Evolutionary conservation across 2,113 vertebrate genomes (phyloP).

Genomic region (Brachypodius melanocephalos): DNA sequence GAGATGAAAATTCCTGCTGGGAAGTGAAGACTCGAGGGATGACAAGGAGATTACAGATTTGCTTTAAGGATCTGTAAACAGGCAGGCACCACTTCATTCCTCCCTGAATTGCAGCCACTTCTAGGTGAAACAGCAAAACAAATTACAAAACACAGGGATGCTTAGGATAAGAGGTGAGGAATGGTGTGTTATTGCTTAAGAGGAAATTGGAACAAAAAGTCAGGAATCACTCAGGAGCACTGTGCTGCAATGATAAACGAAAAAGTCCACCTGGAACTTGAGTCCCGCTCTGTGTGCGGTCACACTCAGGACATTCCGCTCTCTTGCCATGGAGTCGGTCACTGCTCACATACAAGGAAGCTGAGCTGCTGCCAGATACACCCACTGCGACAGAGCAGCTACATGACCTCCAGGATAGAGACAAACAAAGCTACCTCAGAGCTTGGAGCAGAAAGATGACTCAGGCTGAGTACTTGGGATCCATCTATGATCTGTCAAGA

Average conservation of each 20-base stretch:
- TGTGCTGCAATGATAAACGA: background rate
- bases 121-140: background rate
- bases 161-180: background rate
- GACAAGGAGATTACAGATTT: background rate
- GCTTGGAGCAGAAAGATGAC: background rate
- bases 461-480: background rate
- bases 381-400: background rate
- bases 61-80: background rate
- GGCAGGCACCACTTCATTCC: background rate
- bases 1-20: background rate
- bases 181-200: background rate
- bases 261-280: background rate
- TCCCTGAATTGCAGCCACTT: background rate
- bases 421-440: background rate
- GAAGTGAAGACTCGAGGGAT: background rate
- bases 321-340: background rate
- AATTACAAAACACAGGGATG: background rate
- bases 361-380: background rate
- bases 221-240: slow-evolving; percentile 5
- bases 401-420: background rate
- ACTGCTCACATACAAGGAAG: background rate
- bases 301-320: background rate
- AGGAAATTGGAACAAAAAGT: background rate
- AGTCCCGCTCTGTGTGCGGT: background rate
- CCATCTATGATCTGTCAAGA: background rate